Evolutionary conservation across 2,888 invertebrate genomes (phyloP), one percentile per base, ranked within the genome.

Genomic region (Orthosia cruda): DNA sequence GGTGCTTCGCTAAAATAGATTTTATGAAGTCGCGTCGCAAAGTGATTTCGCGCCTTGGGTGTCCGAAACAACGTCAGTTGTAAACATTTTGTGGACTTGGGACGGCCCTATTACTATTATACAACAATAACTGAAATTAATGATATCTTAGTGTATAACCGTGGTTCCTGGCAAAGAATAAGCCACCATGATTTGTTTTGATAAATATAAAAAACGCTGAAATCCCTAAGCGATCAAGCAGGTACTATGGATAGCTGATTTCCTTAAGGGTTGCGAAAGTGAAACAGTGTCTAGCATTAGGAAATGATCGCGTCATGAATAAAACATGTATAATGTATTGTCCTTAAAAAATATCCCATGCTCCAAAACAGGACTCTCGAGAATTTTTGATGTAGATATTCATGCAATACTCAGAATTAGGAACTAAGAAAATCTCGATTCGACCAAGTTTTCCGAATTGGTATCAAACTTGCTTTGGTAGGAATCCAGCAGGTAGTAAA

Each of bases 11-110:
- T 54, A 20, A 54, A 67, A 68, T 76, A 50, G 18, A 61, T 61
- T 68, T 68, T 40, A 54, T 18, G 4, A 67, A 75, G 15, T 75
- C 49, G 5, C 15, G 9, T 54, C 59, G 11, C 49, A 62, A 68
- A 76, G 18, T 68, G 54, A 26, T 13, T 26, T 55, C 50, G 18
- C 11, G 26, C 61, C 61, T 65, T 26, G n/a, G 54, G 49, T 65
- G 66, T 75, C 23, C 62, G 72, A 65, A 66, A 61, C 67, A 74
- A 71, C 65, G 59, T 65, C 50, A 62, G 58, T 71, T 64, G 70
- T 74, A 67, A 75, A 63, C 71, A 74, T 50, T 72, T 72, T 74
- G 78, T 84, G 50, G 77, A 64, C 62, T 78, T 77, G 77, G 78
- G 78, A 71, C 62, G 58, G 64, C 58, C 64, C 59, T 58, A 64